These are phyloP conservation scores for Lanistes nyassanus DNA, from an alignment of 1,140 invertebrate genomes.

Conservation along the genomic window DNA sequence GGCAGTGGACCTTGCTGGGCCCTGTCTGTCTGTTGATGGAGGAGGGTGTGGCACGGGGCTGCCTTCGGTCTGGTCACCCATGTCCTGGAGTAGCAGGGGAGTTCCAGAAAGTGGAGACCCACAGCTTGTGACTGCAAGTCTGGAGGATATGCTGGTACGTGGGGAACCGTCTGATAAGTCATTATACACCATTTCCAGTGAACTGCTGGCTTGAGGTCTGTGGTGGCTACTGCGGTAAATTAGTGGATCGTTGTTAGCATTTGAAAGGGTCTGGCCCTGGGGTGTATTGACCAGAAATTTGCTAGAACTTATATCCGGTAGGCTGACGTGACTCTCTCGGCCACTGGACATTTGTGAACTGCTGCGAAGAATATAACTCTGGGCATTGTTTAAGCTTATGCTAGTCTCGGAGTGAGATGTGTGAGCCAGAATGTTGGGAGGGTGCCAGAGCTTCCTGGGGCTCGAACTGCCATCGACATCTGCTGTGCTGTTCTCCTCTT, in stretches of 20 bases:
- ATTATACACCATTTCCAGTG: conserved; percentile 27
- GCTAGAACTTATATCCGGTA: conserved; percentile 28
- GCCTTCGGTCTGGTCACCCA: neutral
- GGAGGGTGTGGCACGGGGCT: conserved; percentile 11
- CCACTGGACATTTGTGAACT: neutral
- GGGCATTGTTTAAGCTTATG: neutral
- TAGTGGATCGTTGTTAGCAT: neutral
- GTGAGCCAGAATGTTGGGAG: neutral
- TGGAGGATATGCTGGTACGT: neutral
- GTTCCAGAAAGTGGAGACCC: neutral
- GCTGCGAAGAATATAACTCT: neutral
- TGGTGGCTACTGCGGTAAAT: neutral
- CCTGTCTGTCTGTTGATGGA: neutral
- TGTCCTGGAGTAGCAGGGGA: neutral
- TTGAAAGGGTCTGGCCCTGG: conserved; percentile 21
- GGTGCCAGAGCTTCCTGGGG: neutral
- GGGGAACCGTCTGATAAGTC: conserved; percentile 15
- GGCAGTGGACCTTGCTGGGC: neutral
- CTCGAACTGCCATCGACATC: neutral
- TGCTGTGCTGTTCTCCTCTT: conserved; percentile 17
- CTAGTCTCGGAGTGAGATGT: neutral
- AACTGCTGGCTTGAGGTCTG: neutral
- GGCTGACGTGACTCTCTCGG: conserved; percentile 12
- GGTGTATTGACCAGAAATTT: conserved; percentile 30
- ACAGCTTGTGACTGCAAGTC: neutral